Evolutionary conservation across 2,113 vertebrate genomes (phyloP).

Genomic region (Columbina picui): DNA sequence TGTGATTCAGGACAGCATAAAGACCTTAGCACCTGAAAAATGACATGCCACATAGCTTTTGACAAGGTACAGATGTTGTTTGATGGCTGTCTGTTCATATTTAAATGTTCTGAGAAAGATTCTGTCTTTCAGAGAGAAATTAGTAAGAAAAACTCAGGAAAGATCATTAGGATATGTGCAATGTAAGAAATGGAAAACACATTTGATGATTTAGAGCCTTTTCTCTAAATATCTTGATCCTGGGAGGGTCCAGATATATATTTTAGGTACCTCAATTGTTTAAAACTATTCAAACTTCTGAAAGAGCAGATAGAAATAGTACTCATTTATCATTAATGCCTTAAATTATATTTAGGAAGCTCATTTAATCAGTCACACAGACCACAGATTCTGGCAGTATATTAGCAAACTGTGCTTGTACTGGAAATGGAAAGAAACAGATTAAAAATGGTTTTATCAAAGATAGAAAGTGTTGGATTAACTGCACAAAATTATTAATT

Average conservation of each 20-base stretch:
- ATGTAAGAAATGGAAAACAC: not conserved
- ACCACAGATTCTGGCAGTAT: not conserved
- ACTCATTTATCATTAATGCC: constrained; percentile 47
- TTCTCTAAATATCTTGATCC: not conserved
- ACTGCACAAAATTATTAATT: not conserved
- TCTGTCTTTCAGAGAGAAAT: not conserved
- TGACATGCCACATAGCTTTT: not conserved
- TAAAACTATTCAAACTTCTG: constrained; percentile 25
- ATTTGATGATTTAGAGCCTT: not conserved
- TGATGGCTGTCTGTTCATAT: not conserved
- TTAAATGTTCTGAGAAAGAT: not conserved
- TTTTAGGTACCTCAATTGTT: not conserved
- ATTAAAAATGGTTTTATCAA: not conserved
- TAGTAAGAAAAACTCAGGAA: not conserved
- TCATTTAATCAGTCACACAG: constrained; percentile 29
- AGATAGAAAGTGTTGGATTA: not conserved
- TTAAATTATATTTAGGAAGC: constrained; percentile 56
- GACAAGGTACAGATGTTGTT: not conserved
- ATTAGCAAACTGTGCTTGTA: constrained; percentile 8
- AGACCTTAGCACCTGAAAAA: not conserved
- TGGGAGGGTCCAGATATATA: not conserved
- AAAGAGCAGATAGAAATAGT: constrained; percentile 21
- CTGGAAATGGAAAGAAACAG: constrained; percentile 11
- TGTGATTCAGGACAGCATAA: not conserved
- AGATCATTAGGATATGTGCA: not conserved